Evolutionary conservation across 2,888 invertebrate genomes (phyloP), one percentile per base, ranked within the genome.

Genomic region (Junonia oenone): DNA sequence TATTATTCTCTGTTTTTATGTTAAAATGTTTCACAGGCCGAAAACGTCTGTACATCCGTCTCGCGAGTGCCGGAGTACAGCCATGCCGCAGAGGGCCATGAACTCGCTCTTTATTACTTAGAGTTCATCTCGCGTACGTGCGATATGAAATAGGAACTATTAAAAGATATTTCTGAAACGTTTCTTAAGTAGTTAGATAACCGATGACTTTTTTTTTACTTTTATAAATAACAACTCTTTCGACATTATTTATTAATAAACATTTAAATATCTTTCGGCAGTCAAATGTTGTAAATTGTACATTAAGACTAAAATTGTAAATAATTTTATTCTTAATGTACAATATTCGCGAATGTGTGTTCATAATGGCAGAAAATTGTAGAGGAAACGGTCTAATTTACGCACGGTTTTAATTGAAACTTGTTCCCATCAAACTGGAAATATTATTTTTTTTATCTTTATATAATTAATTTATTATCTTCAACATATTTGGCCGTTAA

Each of bases 1-100:
- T 60, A 53, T 59, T 54, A 58, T 59, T 63, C 56, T 60, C 53
- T 51, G 43, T 53, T 56, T 55, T 58, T 57, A 57, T 56, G 56
- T 63, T 62, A 59, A 62, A 61, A 59, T 65, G 64, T 67, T 67
- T 61, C 61, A 63, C 64, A 58, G 63, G 59, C 63, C 64, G 63
- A 71, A 72, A 72, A 68, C 65, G 67, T 71, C 66, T 66, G 65
- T 63, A 63, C 56, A 70, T 73, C 66, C 69, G 72, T 68, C 69
- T 72, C 65, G 67, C 66, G 56, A 57, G 61, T 62, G 52, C 55
- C 67, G 59, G 73, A 56, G 63, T 54, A 51, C 58, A 61, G 65
- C 64, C 80, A 75, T 79, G 78, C 65, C 69, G 59, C 67, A 73
- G 72, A 75, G 74, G 84, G 81, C 87, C 87, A 81, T 89, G 88